Conservation (phyloP, 2,888 invertebrate species). For the Trypoxylon attenuatum region DNA sequence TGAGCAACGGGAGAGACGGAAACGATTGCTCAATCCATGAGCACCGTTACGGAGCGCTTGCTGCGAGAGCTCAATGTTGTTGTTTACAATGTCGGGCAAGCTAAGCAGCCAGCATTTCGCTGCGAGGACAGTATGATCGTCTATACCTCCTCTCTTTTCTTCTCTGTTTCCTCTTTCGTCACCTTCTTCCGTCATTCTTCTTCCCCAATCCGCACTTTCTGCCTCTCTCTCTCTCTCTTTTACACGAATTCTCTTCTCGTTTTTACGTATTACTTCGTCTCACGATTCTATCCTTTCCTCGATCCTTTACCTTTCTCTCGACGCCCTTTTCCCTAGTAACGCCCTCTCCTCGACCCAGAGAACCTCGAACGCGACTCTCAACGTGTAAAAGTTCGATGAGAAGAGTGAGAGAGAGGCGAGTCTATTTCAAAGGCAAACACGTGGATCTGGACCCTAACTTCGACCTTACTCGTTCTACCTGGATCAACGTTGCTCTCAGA, state of each 20-base stretch:
- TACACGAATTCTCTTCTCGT: too few species aligned
- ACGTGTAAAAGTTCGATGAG: too few species aligned
- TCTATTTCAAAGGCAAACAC: neutral
- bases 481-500: neutral
- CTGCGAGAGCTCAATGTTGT: constrained; percentile 36
- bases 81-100: constrained; percentile 43
- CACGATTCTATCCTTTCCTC: neutral
- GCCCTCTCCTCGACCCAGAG: neutral
- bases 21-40: constrained; percentile 53
- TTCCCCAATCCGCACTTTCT: neutral
- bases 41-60: constrained; percentile 48
- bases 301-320: neutral
- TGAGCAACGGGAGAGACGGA: constrained; percentile 28
- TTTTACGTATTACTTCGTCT: too few species aligned
- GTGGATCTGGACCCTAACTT: neutral
- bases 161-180: neutral
- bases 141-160: constrained; percentile 11
- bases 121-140: constrained; percentile 21
- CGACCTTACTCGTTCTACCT: neutral
- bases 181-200: neutral
- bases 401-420: too few species aligned
- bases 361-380: neutral
- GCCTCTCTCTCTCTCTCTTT: neutral
- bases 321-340: too few species aligned
- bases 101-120: constrained; percentile 25